A percentile compares a stretch with the other conserved stretches of the same genome.
phyloP scores from a whole-genome alignment of 2,113 vertebrate species.

The Anarrhichthys ocellatus region DNA sequence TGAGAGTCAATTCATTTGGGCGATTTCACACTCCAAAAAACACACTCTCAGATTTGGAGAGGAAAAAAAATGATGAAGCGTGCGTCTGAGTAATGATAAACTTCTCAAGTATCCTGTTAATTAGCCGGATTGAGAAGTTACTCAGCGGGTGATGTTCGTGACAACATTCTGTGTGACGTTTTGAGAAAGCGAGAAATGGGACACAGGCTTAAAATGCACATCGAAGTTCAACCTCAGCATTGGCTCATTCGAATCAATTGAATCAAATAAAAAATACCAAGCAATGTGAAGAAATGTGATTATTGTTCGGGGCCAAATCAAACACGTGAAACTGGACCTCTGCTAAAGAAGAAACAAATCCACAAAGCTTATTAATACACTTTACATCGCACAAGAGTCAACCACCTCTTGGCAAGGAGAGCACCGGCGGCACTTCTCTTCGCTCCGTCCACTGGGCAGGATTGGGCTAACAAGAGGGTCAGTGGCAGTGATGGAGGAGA shows the following conservation, averaged over 20 bases:
- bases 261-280: background rate
- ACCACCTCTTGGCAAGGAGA: slow-evolving; percentile 66
- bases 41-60: slow-evolving; percentile 54
- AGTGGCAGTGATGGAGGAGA: slow-evolving; percentile 71
- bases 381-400: background rate
- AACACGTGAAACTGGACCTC: background rate
- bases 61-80: slow-evolving; percentile 57
- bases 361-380: slow-evolving; percentile 6
- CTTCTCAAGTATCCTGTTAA: slow-evolving; percentile 56
- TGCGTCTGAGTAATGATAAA: slow-evolving; percentile 67
- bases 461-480: slow-evolving; percentile 66
- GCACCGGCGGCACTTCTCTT: slow-evolving; percentile 18
- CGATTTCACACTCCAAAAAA: slow-evolving; percentile 77
- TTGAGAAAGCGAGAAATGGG: background rate
- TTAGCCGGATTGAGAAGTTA: slow-evolving; percentile 55
- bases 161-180: slow-evolving; percentile 24
- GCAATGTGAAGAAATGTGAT: background rate
- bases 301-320: background rate
- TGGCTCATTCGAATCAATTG: background rate
- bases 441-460: slow-evolving; percentile 51
- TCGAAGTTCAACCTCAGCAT: background rate
- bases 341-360: slow-evolving; percentile 17
- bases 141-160: slow-evolving; percentile 20
- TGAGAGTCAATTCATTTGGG: slow-evolving; percentile 63
- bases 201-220: background rate